Evolutionary conservation across 2,888 invertebrate genomes (phyloP).

Genomic region (Oscheius sp.): DNA sequence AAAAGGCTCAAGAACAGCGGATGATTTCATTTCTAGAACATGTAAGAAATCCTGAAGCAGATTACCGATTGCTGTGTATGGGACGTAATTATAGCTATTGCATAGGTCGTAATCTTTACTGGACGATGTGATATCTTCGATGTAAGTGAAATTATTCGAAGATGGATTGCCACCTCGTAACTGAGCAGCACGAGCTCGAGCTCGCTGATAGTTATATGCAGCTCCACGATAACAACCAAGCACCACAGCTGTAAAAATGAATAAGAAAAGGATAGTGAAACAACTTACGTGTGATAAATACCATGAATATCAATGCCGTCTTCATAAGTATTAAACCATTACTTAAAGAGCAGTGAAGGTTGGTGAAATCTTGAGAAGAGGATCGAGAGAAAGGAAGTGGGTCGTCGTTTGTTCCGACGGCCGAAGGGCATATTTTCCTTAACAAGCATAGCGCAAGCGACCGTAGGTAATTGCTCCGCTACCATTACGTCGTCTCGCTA

Average conservation of each 20-base stretch:
- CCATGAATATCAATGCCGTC: not conserved
- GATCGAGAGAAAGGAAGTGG: slow-evolving; percentile 14
- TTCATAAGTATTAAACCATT: slow-evolving; percentile 12
- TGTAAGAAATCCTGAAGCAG: not conserved
- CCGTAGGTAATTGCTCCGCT: slow-evolving; percentile 22
- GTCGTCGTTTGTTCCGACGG: slow-evolving; percentile 11
- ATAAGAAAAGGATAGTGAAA: not conserved
- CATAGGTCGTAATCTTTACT: slow-evolving; percentile 15
- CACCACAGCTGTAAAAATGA: not conserved
- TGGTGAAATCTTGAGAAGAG: not conserved
- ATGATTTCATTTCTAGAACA: slow-evolving; percentile 17
- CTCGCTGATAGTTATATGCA: slow-evolving; percentile 5
- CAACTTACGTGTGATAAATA: slow-evolving; percentile 13
- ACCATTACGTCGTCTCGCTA: slow-evolving; percentile 20
- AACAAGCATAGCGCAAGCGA: slow-evolving; percentile 25
- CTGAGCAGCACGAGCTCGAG: slow-evolving; percentile 7
- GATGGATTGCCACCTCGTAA: not conserved
- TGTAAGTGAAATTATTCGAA: not conserved
- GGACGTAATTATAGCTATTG: not conserved
- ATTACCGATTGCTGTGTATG: slow-evolving; percentile 17
- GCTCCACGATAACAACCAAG: slow-evolving; percentile 11
- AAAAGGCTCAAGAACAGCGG: slow-evolving; percentile 16
- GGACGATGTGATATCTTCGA: too few species aligned
- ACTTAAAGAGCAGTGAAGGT: not conserved
- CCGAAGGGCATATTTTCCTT: slow-evolving; percentile 17